Base-by-base conservation (phyloP, 1,140 invertebrate species). In the Conus betulinus region DNA sequence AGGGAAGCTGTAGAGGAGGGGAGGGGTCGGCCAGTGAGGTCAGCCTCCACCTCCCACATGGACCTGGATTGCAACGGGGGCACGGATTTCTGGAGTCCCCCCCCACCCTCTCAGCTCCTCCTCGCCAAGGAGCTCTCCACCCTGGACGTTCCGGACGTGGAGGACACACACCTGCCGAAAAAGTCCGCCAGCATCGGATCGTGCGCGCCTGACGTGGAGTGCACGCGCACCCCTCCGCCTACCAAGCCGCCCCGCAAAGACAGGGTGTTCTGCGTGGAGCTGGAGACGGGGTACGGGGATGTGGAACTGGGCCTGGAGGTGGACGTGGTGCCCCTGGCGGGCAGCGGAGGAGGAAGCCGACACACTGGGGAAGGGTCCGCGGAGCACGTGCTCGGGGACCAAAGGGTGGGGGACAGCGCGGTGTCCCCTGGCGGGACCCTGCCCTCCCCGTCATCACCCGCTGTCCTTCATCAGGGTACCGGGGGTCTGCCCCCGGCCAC, bases 211-310 rank as follows among this genome's bases (percentile, higher is more conserved):
- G 60, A 74, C n/a, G 20, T 78, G 51, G 78, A 79, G 20, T 20
- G 84, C 39, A 81, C 76, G 55, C 83, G 57, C 8, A 88, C 91
- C 52, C 90, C 91, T 5, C 92, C 92, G 3, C 92, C 92, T 57
- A 81, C 91, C 15, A 93, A 93, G 90, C 92, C 92, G 6, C 92
- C 92, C 13, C 82, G 92, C 23, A 93, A 90, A 84, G 92, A 93
- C 86, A 88, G 91, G 83, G 85, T 93, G 17, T 92, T 93, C 74
- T 90, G 88, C n/a, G 91, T 93, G 25, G 88, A 91, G 60, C 82
- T 93, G n/a, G 60, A 88, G 74, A 88, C 87, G 17, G 60, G 82
- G 25, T 13, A 23, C 67, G 78, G 88, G 17, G 60, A 78, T 20
- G 88, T 87, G 53, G 91, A 92, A 79, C 74, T 93, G 25, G 92